phyloP scores from a whole-genome alignment of 2,113 vertebrate species.

The Synchiropus splendidus region DNA sequence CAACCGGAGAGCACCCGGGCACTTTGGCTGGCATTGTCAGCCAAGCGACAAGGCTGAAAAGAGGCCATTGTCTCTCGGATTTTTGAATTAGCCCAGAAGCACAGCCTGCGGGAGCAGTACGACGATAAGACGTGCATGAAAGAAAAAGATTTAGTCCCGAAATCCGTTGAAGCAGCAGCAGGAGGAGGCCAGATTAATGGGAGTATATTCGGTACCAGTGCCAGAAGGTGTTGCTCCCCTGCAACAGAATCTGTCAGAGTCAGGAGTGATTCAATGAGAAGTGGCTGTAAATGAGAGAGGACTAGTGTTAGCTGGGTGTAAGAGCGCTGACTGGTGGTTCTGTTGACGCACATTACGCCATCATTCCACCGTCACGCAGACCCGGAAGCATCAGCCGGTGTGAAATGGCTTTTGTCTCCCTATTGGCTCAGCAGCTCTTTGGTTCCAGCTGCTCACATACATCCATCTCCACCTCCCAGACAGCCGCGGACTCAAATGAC shows the following conservation, averaged over 20 bases:
- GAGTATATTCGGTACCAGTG: conserved; percentile 11
- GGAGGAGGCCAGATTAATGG: conserved; percentile 19
- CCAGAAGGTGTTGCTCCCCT: conserved; percentile 14
- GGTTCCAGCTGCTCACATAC: conserved; percentile 3
- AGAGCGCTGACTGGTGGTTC: too few relatives aligned
- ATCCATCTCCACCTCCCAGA: conserved; percentile 20
- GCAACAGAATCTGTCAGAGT: conserved; percentile 2
- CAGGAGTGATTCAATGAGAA: too few relatives aligned
- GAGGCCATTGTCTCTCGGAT: conserved; percentile 46
- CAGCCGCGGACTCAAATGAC: conserved; percentile 9
- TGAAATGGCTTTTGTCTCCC: conserved; percentile 15
- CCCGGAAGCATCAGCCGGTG: conserved; percentile 7
- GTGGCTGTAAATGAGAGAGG: too few relatives aligned
- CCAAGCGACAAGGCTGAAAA: conserved; percentile 38
- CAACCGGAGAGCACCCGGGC: conserved; percentile 36
- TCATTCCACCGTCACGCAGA: neutral
- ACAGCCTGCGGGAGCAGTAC: conserved; percentile 7
- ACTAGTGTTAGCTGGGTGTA: too few relatives aligned
- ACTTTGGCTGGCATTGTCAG: conserved; percentile 51
- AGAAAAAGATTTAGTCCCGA: conserved; percentile 13
- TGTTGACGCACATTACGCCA: neutral
- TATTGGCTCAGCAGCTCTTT: conserved; percentile 1
- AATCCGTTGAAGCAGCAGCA: conserved; percentile 13
- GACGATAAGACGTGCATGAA: conserved; percentile 9
- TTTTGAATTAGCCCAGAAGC: conserved; percentile 49